Evolutionary conservation across 2,888 invertebrate species (phyloP).

Genomic region (Ectropis crepuscularia): DNA sequence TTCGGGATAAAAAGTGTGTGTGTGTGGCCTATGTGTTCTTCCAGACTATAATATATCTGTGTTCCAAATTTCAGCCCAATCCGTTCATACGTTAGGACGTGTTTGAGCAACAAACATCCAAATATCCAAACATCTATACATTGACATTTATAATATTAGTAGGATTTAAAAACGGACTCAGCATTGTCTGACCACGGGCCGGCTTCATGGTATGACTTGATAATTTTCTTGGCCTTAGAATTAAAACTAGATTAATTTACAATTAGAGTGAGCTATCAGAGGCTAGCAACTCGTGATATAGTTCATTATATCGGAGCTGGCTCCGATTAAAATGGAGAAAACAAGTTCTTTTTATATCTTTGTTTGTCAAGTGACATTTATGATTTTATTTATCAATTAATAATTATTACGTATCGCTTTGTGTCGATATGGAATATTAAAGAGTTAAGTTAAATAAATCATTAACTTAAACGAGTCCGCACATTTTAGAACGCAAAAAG

Average conservation of each 20-base stretch:
- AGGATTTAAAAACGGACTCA: too few relatives aligned
- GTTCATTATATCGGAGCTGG: too few relatives aligned
- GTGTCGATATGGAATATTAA: conserved; percentile 42
- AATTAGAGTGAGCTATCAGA: conserved; percentile 3
- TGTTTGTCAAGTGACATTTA: conserved; percentile 55
- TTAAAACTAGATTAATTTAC: conserved; percentile 1
- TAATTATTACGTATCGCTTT: conserved; percentile 44
- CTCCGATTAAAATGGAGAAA: conserved; percentile 48
- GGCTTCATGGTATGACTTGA: neutral
- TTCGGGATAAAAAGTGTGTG: too few relatives aligned
- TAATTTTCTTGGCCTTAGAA: conserved; percentile 12
- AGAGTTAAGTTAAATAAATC: conserved; percentile 20
- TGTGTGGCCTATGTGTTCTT: too few relatives aligned
- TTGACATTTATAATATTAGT: too few relatives aligned
- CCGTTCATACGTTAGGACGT: too few relatives aligned
- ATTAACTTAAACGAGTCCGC: neutral
- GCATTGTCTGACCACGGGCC: too few relatives aligned
- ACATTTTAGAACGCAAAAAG: too few relatives aligned
- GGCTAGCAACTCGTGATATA: conserved; percentile 9
- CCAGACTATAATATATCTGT: too few relatives aligned
- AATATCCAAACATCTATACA: too few relatives aligned
- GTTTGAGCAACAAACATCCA: too few relatives aligned
- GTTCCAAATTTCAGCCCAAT: too few relatives aligned
- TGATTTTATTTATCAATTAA: conserved; percentile 43
- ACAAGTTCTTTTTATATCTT: conserved; percentile 53